These are phyloP conservation scores for Sphaerolaimus hirsutus DNA, from an alignment of 2,888 invertebrate genomes.

Conservation along the genomic window DNA sequence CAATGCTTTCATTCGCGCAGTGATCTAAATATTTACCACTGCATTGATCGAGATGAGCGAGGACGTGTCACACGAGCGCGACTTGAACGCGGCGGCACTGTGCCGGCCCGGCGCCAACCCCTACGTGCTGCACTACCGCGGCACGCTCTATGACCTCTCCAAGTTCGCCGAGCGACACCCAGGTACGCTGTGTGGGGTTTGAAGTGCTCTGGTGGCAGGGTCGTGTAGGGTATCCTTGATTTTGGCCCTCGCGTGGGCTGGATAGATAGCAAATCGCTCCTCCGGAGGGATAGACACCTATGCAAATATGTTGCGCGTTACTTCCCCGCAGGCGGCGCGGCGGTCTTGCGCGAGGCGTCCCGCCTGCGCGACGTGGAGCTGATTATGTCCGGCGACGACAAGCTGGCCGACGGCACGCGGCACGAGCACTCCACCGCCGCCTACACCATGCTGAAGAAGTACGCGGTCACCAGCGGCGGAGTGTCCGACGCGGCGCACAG, in stretches of 20 bases:
- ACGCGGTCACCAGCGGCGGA: slow-evolving; percentile 11
- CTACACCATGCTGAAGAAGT: slow-evolving; percentile 17
- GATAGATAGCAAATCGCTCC: too few species aligned
- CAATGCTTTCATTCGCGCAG: too few species aligned
- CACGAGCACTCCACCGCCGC: slow-evolving; percentile 21
- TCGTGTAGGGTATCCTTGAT: not conserved
- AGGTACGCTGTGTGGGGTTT: slow-evolving; percentile 6
- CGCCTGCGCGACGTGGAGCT: too few species aligned
- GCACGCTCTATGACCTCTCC: slow-evolving; percentile 16
- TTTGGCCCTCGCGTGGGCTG: too few species aligned
- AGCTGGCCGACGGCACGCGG: slow-evolving; percentile 14
- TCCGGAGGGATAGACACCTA: too few species aligned
- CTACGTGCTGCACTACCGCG: slow-evolving; percentile 13
- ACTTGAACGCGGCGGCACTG: too few species aligned
- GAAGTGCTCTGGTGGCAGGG: not conserved
- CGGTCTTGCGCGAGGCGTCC: slow-evolving; percentile 15
- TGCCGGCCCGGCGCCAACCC: too few species aligned
- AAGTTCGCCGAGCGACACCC: slow-evolving; percentile 18
- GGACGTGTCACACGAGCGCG: too few species aligned
- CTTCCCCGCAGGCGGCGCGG: too few species aligned
- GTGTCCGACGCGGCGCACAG: not conserved
- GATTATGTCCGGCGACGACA: slow-evolving; percentile 12
- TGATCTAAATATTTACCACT: too few species aligned
- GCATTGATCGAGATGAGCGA: too few species aligned
- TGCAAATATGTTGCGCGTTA: too few species aligned